Evolutionary conservation across 1,140 invertebrate species (phyloP).

Genomic region (fruit fly (Drosophila melanogaster)): Release_6_plus_ISO1_MT NT_033777.3:30143001-30143500

Average conservation of each 20-base stretch:
- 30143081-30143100: conserved; percentile 34
- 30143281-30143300: background rate
- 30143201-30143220: conserved; percentile 10
- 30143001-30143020: conserved; percentile 17
- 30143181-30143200: conserved; percentile 38
- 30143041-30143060: conserved; percentile 23
- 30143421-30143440: conserved; percentile 45
- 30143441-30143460: conserved; percentile 19
- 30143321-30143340: conserved; percentile 50
- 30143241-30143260: conserved; percentile 34
- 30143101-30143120: conserved; percentile 38
- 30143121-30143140: conserved; percentile 71
- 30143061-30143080: conserved; percentile 32
- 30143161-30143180: conserved; percentile 75
- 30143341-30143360: background rate
- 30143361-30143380: conserved; percentile 51
- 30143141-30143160: conserved; percentile 81
- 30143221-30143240: conserved; percentile 41
- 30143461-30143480: conserved; percentile 59
- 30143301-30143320: conserved; percentile 46
- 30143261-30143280: conserved; percentile 3
- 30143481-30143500: conserved; percentile 67
- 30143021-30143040: background rate
- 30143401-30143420: conserved; percentile 67
- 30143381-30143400: conserved; percentile 49